Evolutionary conservation across 2,797 vertebrate species (phyloP), one percentile per base, ranked within the genome.

Genomic region (Staurois parvus): DNA sequence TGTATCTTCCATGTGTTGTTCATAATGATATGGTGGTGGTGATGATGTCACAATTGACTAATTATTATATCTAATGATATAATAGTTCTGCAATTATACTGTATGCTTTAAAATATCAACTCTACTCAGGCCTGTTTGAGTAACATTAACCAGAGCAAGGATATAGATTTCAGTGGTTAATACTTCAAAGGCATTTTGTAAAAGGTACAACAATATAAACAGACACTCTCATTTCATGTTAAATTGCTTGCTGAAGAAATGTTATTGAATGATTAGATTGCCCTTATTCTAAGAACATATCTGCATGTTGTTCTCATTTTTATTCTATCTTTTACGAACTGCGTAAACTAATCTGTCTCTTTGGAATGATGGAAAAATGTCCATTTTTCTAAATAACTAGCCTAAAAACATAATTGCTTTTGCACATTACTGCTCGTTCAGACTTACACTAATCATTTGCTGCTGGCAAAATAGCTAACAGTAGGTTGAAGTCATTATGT

Each of bases 401-500:
- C 79, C 52, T 79, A 52, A 75, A 59, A 90, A 79, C 83, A 79
- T 88, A 89, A 86, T 90, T 89, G 70, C 90, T 90, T 88, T 73
- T 91, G 64, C 74, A 34, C 78, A 85, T 87, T 88, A 86, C 42
- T 85, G 45, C 87, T 86, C 69, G 78, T 89, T 91, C 84, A 91
- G 88, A 90, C 75, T 75, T 89, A 89, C 88, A 88, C 13, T 89
- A 19, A 83, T 10, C 2, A 73, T 89, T 90, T 89, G 88, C 87
- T 85, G 42, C 66, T 86, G 74, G 64, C 86, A 24, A 88, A 87
- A 82, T 37, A 89, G 13, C 72, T 90, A 88, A 88, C 83, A 85
- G 86, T 90, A 89, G 78, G 84, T 86, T 83, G 64, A 87, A 90
- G 80, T 91, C 78, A 86, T 81, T 92, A 84, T 87, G 88, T 81